A percentile compares a stretch with the other conserved stretches of the same genome.
phyloP scores from a whole-genome alignment of 2,888 invertebrate species.

The Nephrotoma flavescens region DNA sequence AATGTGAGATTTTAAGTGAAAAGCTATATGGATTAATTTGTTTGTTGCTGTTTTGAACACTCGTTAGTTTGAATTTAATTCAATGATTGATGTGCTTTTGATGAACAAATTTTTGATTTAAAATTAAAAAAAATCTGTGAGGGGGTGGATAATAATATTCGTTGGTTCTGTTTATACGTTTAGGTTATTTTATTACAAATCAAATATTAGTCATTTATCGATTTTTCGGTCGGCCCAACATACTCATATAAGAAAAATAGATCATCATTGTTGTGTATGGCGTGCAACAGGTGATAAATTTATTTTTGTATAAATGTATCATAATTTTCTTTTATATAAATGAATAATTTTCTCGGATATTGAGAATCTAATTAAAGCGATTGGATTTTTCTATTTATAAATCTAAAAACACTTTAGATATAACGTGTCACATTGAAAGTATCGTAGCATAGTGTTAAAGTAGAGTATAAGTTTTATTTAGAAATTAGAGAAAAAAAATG shows the following conservation, averaged over 20 bases:
- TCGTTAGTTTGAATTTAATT: neutral
- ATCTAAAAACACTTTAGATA: neutral
- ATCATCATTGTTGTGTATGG: neutral
- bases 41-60: neutral
- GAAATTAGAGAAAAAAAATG: too few species aligned
- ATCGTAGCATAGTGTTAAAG: neutral
- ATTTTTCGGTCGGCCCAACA: neutral
- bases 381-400: neutral
- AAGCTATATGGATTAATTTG: neutral
- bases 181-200: neutral
- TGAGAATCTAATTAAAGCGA: neutral
- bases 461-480: too few species aligned
- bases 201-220: neutral
- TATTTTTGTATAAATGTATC: neutral
- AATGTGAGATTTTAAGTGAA: neutral
- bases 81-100: neutral
- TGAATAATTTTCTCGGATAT: neutral
- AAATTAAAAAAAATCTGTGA: neutral
- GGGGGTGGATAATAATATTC: too few species aligned
- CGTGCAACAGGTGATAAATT: neutral
- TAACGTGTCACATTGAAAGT: neutral
- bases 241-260: neutral
- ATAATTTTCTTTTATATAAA: neutral
- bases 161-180: neutral
- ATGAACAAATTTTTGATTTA: neutral